Percentiles rank a stretch among this genome's conserved stretches.
Conservation (phyloP, 2,888 invertebrate genomes). For the Platycheirus rosarum region DNA sequence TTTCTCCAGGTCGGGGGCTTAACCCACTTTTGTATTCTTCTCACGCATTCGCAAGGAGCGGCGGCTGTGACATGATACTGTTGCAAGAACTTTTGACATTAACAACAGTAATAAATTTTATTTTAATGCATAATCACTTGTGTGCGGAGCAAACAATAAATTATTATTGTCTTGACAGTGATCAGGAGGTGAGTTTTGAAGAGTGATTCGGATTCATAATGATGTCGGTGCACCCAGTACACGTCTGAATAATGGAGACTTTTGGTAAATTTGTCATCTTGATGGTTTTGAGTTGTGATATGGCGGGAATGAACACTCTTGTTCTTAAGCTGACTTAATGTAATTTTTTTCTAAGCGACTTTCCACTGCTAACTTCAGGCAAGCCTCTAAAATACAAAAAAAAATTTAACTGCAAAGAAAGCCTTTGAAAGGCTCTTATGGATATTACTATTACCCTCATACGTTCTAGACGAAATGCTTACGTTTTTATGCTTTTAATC, state of each 20-base stretch:
- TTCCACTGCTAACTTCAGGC: no score
- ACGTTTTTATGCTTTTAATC: not conserved
- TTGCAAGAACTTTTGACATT: constrained; percentile 68
- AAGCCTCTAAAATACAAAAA: no score
- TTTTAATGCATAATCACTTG: constrained; percentile 62
- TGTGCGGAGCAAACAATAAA: constrained; percentile 46
- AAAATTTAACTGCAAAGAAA: no score
- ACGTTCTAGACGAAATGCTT: not conserved
- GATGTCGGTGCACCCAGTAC: constrained; percentile 30
- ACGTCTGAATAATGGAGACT: constrained; percentile 26
- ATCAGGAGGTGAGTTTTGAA: constrained; percentile 31
- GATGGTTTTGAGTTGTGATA: no score
- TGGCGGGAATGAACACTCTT: no score
- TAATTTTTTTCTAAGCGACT: no score
- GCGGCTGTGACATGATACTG: constrained; percentile 63
- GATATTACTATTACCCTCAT: not conserved
- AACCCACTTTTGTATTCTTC: constrained; percentile 29
- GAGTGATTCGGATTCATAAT: not conserved
- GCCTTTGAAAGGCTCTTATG: no score
- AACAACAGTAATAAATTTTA: constrained; percentile 67
- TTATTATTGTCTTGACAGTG: constrained; percentile 40
- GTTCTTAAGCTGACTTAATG: no score
- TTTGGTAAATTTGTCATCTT: constrained; percentile 30
- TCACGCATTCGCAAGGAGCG: constrained; percentile 64
- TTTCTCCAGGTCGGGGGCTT: constrained; percentile 8